Evolutionary conservation across 1,140 invertebrate species (phyloP).

Genomic region (Microplitis mediator): DNA sequence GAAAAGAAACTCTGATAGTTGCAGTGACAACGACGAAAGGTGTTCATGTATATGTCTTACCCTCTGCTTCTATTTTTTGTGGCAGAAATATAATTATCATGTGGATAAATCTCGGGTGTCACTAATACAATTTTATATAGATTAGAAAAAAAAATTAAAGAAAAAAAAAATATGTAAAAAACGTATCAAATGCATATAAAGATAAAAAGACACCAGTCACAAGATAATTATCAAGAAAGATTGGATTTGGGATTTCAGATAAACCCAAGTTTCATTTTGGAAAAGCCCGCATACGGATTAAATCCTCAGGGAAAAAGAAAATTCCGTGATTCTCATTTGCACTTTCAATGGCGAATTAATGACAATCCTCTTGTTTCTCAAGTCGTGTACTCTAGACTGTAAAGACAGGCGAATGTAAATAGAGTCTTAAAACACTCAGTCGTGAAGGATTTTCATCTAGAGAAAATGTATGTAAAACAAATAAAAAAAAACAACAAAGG

Average conservation of each 20-base stretch:
- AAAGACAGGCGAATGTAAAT: constrained; percentile 1
- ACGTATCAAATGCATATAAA: background rate
- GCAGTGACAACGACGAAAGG: no score
- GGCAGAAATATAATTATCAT: no score
- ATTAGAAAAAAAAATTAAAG: background rate
- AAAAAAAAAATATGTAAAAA: background rate
- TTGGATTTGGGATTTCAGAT: background rate
- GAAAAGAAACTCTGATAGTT: background rate
- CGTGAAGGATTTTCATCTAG: constrained; percentile 1
- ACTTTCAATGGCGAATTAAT: constrained; percentile 15
- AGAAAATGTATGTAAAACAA: background rate
- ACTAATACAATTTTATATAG: background rate
- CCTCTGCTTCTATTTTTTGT: no score
- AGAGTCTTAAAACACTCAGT: constrained; percentile 10
- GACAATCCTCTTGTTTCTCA: constrained; percentile 10
- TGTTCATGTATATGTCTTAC: no score
- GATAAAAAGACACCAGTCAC: background rate
- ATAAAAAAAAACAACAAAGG: background rate
- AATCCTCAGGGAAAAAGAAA: background rate
- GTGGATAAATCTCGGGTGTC: no score
- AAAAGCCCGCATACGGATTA: background rate
- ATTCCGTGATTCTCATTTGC: constrained; percentile 13
- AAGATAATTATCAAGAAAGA: constrained; percentile 2
- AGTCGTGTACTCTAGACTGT: background rate
- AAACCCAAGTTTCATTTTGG: background rate